Percentiles rank a stretch among this genome's conserved stretches.
Conservation (phyloP, 2,888 invertebrate species). For the Chrysolina americana region DNA sequence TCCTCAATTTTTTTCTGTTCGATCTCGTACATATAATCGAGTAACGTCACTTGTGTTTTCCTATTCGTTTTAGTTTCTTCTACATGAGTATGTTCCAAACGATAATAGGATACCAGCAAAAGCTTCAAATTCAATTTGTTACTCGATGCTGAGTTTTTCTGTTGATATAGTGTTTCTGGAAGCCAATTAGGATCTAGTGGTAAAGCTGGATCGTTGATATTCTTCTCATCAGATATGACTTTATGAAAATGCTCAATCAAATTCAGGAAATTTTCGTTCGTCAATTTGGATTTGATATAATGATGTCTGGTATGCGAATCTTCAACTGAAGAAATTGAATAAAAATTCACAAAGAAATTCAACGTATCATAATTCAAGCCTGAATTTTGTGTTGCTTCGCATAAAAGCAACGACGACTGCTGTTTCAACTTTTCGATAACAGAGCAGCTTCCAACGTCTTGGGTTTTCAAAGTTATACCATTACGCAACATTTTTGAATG, state of each 20-base stretch:
- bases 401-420: constrained; percentile 61
- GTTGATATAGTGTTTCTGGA: constrained; percentile 52
- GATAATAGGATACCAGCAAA: constrained; percentile 44
- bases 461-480: constrained; percentile 66
- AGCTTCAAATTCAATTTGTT: constrained; percentile 50
- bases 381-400: constrained; percentile 21
- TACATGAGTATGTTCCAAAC: constrained; percentile 39
- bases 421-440: constrained; percentile 73
- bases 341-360: constrained; percentile 67
- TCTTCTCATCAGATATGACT: constrained; percentile 3
- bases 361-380: constrained; percentile 31
- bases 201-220: constrained; percentile 36
- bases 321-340: constrained; percentile 64
- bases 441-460: constrained; percentile 72
- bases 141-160: constrained; percentile 29
- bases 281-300: constrained; percentile 45
- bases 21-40: constrained; percentile 69
- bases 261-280: not conserved
- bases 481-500: constrained; percentile 50
- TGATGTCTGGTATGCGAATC: constrained; percentile 64
- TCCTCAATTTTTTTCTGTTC: constrained; percentile 68
- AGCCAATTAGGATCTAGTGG: constrained; percentile 65
- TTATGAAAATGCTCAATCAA: constrained; percentile 32
- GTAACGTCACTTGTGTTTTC: constrained; percentile 68
- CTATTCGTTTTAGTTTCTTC: constrained; percentile 44